A percentile compares a stretch with the other conserved stretches of the same genome.
phyloP scores from a whole-genome alignment of 2,797 vertebrate genomes.

The Chaunax sp. region DNA sequence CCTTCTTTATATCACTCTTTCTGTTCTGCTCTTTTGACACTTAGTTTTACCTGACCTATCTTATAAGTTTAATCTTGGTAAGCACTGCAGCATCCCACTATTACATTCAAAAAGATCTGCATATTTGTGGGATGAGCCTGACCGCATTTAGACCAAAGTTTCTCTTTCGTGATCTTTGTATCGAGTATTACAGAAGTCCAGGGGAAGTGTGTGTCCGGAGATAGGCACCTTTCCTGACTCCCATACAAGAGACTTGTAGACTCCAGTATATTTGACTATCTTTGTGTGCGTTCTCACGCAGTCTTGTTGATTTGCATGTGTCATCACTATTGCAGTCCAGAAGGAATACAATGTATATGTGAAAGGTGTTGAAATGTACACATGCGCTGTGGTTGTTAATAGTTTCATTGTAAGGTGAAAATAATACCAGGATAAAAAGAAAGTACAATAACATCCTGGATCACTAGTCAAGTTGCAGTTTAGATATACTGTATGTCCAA shows the following conservation, averaged over 20 bases:
- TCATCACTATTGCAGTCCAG: constrained; percentile 5
- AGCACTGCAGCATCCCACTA: constrained; percentile 15
- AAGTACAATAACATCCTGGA: neutral
- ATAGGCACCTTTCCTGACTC: constrained; percentile 8
- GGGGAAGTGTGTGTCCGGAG: constrained; percentile 13
- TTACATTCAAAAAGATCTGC: constrained; percentile 13
- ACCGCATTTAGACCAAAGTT: constrained; percentile 22
- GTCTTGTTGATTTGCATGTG: neutral
- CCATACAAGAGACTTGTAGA: neutral
- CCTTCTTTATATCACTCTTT: neutral
- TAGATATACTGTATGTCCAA: no score
- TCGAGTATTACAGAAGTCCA: constrained; percentile 11
- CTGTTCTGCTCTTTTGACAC: neutral
- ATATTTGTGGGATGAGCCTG: constrained; percentile 25
- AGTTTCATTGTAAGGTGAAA: neutral
- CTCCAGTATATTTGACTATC: neutral
- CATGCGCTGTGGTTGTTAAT: neutral
- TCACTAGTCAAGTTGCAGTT: no score
- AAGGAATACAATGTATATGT: neutral
- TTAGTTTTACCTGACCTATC: constrained; percentile 15
- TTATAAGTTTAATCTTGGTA: constrained; percentile 23
- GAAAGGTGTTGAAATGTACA: neutral
- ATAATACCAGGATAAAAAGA: neutral
- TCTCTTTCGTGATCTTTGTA: constrained; percentile 10
- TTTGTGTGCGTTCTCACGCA: neutral